These are phyloP conservation scores for Hyla sarda DNA, from an alignment of 2,113 vertebrate species.

Conservation along the genomic window DNA sequence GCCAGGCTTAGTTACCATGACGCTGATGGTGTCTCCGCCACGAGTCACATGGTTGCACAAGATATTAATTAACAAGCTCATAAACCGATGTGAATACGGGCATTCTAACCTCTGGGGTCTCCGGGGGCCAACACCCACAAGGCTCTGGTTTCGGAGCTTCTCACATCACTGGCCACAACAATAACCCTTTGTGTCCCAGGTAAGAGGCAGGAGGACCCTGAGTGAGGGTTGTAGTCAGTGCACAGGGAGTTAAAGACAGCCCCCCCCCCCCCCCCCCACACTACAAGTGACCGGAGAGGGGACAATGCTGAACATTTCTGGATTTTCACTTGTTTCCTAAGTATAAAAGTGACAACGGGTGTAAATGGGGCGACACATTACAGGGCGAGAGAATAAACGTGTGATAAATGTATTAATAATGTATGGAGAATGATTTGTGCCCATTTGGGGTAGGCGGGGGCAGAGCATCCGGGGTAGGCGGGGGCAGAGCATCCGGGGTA, in stretches of 20 bases:
- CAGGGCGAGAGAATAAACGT: too few relatives aligned
- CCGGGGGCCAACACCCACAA: slow-evolving; percentile 59
- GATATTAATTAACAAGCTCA: slow-evolving; percentile 71
- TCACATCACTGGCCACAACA: slow-evolving; percentile 63
- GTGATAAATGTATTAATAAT: too few relatives aligned
- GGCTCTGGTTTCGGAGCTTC: slow-evolving; percentile 68
- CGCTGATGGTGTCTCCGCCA: too few relatives aligned
- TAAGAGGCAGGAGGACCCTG: neutral
- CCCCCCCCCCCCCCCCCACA: neutral
- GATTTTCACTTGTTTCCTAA: too few relatives aligned
- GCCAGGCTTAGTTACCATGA: too few relatives aligned
- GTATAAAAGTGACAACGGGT: neutral
- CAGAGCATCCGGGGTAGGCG: too few relatives aligned
- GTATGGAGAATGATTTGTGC: too few relatives aligned
- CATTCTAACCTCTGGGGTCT: slow-evolving; percentile 65
- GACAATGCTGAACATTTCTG: too few relatives aligned
- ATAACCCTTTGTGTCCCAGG: slow-evolving; percentile 4
- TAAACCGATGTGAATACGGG: slow-evolving; percentile 69
- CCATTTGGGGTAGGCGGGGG: too few relatives aligned
- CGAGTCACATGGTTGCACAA: slow-evolving; percentile 63
- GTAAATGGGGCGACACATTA: too few relatives aligned
- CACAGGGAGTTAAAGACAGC: neutral
- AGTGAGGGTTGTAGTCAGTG: neutral
- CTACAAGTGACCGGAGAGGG: neutral
- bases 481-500: too few relatives aligned